phyloP scores from a whole-genome alignment of 1,140 invertebrate species.

The Macrotrachela quadricornifera region DNA sequence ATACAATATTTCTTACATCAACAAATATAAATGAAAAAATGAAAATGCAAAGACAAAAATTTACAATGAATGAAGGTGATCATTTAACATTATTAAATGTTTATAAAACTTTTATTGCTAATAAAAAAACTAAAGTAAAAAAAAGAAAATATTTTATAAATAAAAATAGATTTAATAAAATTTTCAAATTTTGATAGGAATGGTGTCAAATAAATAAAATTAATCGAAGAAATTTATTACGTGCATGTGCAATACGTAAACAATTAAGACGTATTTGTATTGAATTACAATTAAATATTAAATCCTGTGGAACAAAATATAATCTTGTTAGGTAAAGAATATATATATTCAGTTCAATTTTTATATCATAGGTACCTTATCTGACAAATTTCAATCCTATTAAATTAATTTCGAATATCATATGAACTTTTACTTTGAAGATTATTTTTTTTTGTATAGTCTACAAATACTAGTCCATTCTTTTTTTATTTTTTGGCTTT shows the following conservation, averaged over 20 bases:
- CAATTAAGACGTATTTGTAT: slow-evolving; percentile 58
- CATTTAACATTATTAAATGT: slow-evolving; percentile 76
- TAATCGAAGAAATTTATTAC: slow-evolving; percentile 58
- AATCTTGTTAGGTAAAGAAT: too few relatives aligned
- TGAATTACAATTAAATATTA: slow-evolving; percentile 14
- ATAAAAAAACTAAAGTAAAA: slow-evolving; percentile 20
- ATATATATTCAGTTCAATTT: too few relatives aligned
- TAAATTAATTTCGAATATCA: too few relatives aligned
- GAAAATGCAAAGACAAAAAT: slow-evolving; percentile 37
- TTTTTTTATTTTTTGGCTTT: too few relatives aligned
- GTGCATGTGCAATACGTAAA: slow-evolving; percentile 53
- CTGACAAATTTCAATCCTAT: too few relatives aligned
- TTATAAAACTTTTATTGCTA: slow-evolving; percentile 47
- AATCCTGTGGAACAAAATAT: too few relatives aligned
- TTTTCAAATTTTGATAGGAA: slow-evolving; percentile 33
- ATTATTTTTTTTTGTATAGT: too few relatives aligned
- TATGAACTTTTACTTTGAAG: too few relatives aligned
- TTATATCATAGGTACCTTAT: too few relatives aligned
- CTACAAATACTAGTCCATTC: too few relatives aligned
- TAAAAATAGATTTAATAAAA: slow-evolving; percentile 10
- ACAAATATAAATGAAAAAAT: not conserved
- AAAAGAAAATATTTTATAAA: slow-evolving; percentile 42
- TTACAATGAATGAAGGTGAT: slow-evolving; percentile 64
- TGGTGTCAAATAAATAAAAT: slow-evolving; percentile 80
- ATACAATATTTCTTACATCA: slow-evolving; percentile 4